Percentiles rank a stretch among this genome's conserved stretches.
phyloP scores from a whole-genome alignment of 2,797 vertebrate species.

The Percopsis omiscomaycus region DNA sequence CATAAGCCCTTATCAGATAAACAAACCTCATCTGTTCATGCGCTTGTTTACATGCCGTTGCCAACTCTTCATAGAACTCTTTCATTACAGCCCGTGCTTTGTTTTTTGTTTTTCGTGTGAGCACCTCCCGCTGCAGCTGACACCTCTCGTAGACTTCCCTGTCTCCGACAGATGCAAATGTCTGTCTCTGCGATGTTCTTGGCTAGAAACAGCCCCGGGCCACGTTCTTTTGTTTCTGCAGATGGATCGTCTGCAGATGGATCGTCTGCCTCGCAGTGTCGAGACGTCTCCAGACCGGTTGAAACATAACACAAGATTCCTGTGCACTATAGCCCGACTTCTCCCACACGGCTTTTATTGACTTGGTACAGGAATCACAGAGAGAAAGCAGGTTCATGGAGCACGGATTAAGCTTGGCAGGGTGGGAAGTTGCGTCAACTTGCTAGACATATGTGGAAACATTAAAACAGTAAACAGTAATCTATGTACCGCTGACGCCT shows the following conservation, averaged over 20 bases:
- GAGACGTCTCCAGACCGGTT: conserved; percentile 49
- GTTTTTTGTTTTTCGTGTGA: conserved; percentile 41
- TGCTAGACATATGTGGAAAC: conserved; percentile 4
- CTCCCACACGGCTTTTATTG: conserved; percentile 11
- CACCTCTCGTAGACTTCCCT: conserved; percentile 49
- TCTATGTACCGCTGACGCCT: neutral
- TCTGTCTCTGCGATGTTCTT: conserved; percentile 60
- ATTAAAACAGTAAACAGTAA: conserved; percentile 1
- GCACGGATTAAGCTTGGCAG: neutral
- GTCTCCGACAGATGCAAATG: conserved; percentile 69
- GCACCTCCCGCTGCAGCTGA: conserved; percentile 46
- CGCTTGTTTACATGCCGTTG: conserved; percentile 34
- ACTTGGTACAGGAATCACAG: neutral
- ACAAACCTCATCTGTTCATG: conserved; percentile 35
- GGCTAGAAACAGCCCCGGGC: conserved; percentile 56
- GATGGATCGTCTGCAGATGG: conserved; percentile 44
- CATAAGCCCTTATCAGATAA: conserved; percentile 25
- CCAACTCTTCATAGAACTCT: conserved; percentile 29
- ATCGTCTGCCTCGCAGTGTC: conserved; percentile 43
- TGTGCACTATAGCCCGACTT: conserved; percentile 50
- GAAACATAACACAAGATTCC: conserved; percentile 29
- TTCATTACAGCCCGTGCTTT: conserved; percentile 34
- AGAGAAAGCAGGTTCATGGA: conserved; percentile 13
- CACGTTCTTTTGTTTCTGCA: conserved; percentile 49
- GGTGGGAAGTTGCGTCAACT: neutral